Conservation (phyloP, 2,113 vertebrate genomes). For the Piaya cayana region DNA sequence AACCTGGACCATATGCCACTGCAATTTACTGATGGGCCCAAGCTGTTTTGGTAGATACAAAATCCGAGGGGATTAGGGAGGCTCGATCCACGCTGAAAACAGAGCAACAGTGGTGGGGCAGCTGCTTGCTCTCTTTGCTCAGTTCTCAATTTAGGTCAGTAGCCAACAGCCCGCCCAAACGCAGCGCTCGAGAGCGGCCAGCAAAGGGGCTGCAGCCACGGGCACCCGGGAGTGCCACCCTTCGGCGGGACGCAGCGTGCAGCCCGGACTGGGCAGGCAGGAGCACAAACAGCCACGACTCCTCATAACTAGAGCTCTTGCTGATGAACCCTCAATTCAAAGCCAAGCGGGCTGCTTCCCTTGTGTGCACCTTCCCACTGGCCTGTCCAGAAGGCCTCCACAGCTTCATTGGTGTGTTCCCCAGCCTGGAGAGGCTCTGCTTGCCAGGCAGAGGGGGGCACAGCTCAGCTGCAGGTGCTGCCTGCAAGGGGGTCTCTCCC, state of each 20-base stretch:
- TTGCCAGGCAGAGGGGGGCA: not conserved
- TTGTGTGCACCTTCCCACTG: not conserved
- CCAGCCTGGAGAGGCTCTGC: not conserved
- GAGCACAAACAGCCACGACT: not conserved
- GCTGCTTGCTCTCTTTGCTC: constrained; percentile 64
- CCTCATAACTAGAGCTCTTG: accelerated
- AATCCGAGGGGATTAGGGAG: constrained; percentile 91
- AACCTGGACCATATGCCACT: constrained; percentile 98
- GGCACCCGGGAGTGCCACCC: accelerated
- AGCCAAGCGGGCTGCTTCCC: not conserved
- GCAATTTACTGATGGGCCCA: constrained; percentile 99
- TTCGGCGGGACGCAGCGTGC: accelerated
- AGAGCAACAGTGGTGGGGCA: constrained; percentile 70
- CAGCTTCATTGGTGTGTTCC: not conserved
- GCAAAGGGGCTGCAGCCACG: accelerated
- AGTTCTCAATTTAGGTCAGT: constrained; percentile 73
- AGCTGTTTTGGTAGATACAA: constrained; percentile 98
- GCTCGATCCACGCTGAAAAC: constrained; percentile 85
- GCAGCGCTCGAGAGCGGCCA: accelerated
- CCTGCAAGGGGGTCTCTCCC: not conserved
- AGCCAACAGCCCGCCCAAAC: not conserved
- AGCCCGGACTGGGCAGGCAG: accelerated
- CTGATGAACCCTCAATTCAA: not conserved
- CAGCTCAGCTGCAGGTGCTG: too few species aligned
- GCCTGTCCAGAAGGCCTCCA: not conserved